Percentiles rank a stretch among this genome's conserved stretches.
Evolutionary conservation across 2,113 vertebrate species (phyloP).

Genomic region (Struthidea cinerea): DNA sequence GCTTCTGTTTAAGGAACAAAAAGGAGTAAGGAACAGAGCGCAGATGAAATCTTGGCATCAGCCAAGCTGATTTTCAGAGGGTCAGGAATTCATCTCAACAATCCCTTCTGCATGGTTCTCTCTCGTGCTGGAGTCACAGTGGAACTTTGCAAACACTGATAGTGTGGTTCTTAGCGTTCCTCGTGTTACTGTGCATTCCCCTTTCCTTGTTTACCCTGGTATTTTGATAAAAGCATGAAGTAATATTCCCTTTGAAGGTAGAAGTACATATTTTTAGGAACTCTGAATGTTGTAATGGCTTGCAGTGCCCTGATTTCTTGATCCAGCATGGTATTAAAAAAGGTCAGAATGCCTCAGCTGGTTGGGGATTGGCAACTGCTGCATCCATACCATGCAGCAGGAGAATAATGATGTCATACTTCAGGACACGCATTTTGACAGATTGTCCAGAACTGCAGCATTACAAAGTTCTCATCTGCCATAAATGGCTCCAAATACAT

Average conservation of each 20-base stretch:
- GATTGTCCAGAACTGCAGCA: neutral
- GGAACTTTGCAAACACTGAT: neutral
- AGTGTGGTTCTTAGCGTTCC: neutral
- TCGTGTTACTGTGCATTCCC: neutral
- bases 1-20: neutral
- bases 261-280: neutral
- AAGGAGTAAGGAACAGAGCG: rapidly evolving
- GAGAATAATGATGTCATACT: neutral
- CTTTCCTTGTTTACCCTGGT: neutral
- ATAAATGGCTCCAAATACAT: neutral
- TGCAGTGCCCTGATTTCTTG: neutral
- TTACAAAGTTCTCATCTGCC: neutral
- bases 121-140: rapidly evolving
- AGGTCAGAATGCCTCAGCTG: neutral
- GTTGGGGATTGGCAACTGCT: neutral
- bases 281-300: neutral
- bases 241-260: neutral
- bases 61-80: neutral
- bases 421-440: neutral
- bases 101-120: neutral
- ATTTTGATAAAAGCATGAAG: neutral
- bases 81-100: neutral
- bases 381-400: neutral
- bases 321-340: neutral
- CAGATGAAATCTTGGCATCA: neutral